These are phyloP conservation scores for Hermetia illucens DNA, from an alignment of 1,140 invertebrate species.

Conservation along the genomic window DNA sequence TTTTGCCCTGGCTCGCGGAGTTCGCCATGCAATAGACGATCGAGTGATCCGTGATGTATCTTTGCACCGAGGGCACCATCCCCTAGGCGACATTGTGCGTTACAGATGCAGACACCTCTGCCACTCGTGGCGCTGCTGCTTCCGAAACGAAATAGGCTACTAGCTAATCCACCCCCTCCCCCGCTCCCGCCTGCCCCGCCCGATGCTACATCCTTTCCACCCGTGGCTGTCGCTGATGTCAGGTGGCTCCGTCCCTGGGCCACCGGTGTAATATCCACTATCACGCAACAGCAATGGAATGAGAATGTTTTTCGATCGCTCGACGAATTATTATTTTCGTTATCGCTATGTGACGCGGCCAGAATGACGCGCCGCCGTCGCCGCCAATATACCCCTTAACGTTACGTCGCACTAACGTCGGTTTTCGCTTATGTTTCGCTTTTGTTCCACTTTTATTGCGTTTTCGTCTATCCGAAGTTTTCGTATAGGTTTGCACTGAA, in stretches of 20 bases:
- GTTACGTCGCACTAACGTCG: too few relatives aligned
- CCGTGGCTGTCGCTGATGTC: slow-evolving; percentile 31
- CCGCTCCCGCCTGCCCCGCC: slow-evolving; percentile 22
- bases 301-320: slow-evolving; percentile 30
- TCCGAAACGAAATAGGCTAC: slow-evolving; percentile 26
- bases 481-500: too few relatives aligned
- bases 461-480: too few relatives aligned
- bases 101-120: slow-evolving; percentile 24
- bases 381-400: too few relatives aligned
- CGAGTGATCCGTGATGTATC: slow-evolving; percentile 25
- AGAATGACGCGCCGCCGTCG: slow-evolving; percentile 23
- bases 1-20: slow-evolving; percentile 16
- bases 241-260: slow-evolving; percentile 22
- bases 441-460: too few relatives aligned
- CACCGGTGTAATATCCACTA: slow-evolving; percentile 31
- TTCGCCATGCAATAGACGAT: slow-evolving; percentile 21
- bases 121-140: slow-evolving; percentile 17
- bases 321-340: slow-evolving; percentile 12
- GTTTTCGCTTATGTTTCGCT: too few relatives aligned
- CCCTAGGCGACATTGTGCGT: slow-evolving; percentile 24
- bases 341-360: slow-evolving; percentile 24
- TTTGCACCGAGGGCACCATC: slow-evolving; percentile 18
- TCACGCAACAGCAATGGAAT: slow-evolving; percentile 32
- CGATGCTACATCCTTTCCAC: slow-evolving; percentile 27
- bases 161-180: slow-evolving; percentile 29